These are phyloP conservation scores for Gracilinanus agilis DNA, from an alignment of 2,113 vertebrate genomes.

Conservation along the genomic window DNA sequence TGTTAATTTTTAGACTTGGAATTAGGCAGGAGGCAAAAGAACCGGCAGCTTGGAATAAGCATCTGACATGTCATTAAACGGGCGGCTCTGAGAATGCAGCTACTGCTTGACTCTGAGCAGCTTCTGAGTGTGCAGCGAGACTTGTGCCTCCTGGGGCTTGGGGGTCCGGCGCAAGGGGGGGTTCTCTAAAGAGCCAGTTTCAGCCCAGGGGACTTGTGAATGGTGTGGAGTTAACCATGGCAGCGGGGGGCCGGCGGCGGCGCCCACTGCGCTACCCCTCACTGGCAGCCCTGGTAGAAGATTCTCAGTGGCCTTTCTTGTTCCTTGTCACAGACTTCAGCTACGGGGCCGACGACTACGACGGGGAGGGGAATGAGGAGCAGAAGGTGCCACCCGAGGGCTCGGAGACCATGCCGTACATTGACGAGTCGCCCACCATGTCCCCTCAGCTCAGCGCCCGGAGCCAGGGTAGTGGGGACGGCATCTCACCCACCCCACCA, in stretches of 20 bases:
- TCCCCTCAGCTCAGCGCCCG: slow-evolving; percentile 95
- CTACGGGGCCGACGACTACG: slow-evolving; percentile 97
- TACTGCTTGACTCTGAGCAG: slow-evolving; percentile 49
- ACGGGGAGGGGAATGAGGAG: slow-evolving; percentile 95
- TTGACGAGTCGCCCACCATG: slow-evolving; percentile 98
- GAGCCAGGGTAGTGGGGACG: slow-evolving; percentile 88
- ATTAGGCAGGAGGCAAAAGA: slow-evolving; percentile 75
- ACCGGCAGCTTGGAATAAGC: slow-evolving; percentile 58
- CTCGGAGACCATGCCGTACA: slow-evolving; percentile 97
- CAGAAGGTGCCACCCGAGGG: slow-evolving; percentile 93
- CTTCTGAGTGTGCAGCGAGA: slow-evolving; percentile 39
- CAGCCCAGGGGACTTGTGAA: slow-evolving; percentile 41
- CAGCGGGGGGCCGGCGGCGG: slow-evolving; percentile 76
- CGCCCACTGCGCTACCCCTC: slow-evolving; percentile 80
- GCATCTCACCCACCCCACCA: slow-evolving; percentile 89
- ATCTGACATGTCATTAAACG: slow-evolving; percentile 68
- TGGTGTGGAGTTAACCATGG: slow-evolving; percentile 68
- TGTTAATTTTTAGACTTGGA: slow-evolving; percentile 76
- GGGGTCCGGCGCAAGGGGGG: slow-evolving; percentile 4
- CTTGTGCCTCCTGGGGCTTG: slow-evolving; percentile 10
- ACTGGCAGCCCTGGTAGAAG: slow-evolving; percentile 79
- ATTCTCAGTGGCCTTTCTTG: slow-evolving; percentile 82
- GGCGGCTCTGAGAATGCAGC: slow-evolving; percentile 35
- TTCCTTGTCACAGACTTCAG: slow-evolving; percentile 92
- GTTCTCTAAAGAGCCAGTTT: slow-evolving; percentile 6